Evolutionary conservation across 2,888 invertebrate genomes (phyloP).

Genomic region (Archips crataeganus): DNA sequence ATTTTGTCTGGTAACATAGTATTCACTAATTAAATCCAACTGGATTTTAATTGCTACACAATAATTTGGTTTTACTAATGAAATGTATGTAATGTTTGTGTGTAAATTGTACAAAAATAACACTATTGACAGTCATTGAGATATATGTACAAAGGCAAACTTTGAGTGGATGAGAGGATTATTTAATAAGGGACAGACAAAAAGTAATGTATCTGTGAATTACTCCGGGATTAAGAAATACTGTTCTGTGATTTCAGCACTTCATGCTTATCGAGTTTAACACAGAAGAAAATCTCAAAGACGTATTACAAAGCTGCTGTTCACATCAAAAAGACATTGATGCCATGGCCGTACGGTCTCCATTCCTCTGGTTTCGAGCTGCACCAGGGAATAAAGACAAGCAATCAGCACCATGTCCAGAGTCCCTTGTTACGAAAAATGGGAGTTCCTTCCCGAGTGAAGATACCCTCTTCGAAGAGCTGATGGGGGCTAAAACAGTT

Average conservation of each 20-base stretch:
- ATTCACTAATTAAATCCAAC: no score
- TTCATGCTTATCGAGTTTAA: constrained; percentile 92
- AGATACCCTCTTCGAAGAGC: constrained; percentile 71
- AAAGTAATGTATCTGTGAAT: no score
- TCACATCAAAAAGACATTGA: constrained; percentile 85
- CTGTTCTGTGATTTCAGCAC: constrained; percentile 76
- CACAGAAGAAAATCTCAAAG: constrained; percentile 79
- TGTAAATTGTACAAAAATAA: no score
- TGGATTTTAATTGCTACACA: no score
- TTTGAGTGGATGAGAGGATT: no score
- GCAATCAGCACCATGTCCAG: constrained; percentile 43
- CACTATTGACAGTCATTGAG: no score
- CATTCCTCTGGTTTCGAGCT: constrained; percentile 91
- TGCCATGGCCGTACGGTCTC: constrained; percentile 88
- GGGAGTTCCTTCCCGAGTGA: constrained; percentile 76
- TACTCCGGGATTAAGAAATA: no score
- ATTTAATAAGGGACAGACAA: no score
- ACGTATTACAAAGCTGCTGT: constrained; percentile 84
- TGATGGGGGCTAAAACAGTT: constrained; percentile 80
- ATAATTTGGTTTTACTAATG: no score
- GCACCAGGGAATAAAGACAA: constrained; percentile 60
- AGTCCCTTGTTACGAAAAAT: constrained; percentile 65
- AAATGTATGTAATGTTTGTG: no score
- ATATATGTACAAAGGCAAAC: no score
- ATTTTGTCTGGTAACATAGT: no score